Evolutionary conservation across 2,888 invertebrate genomes (phyloP), one percentile per base, ranked within the genome.

Genomic region (Habroteleia sp.): DNA sequence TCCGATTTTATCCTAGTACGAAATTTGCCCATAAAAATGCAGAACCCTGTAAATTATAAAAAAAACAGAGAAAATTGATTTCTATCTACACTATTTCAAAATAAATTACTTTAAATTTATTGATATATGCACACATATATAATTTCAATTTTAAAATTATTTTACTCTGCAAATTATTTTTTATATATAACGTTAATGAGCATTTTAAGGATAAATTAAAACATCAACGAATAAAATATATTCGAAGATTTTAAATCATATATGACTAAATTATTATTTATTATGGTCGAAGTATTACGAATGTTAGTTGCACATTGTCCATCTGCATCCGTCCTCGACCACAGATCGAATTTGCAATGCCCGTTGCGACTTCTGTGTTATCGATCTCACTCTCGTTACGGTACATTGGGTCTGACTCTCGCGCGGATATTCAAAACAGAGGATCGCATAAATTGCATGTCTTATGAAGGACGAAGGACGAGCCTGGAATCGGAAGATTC

Each of bases 361-460:
- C 56, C 69, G 39, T 65, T 69, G 69, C 58, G 74, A 60, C 60
- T 65, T 74, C 73, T 65, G 58, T 74, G 74, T 76, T 74, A 76
- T 76, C 71, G 74, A 74, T 76, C 74, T 76, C 65, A 65, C 65
- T 74, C 76, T 73, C 65, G 71, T 74, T 76, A 74, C 65, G 63
- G 71, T 71, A 68, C 72, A 69, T 72, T 76, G 56, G 65, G 62
- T 69, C 23, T 41, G 79, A 79, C 66, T 80, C 69, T 56, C 39
- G 78, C 76, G 77, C 79, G 77, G 80, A 79, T 79, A 78, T 76
- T 72, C 62, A 74, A 72, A 79, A 63, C 50, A 74, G 76, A 73
- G 77, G 77, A 79, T 78, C 80, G 80, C 81, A 83, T 83, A 82
- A 82, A 83, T 83, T 82, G 79, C 80, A 65, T 80, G 77, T 76